Evolutionary conservation across 2,888 invertebrate genomes (phyloP), one percentile per base, ranked within the genome.

Genomic region (Phengaris alcon): DNA sequence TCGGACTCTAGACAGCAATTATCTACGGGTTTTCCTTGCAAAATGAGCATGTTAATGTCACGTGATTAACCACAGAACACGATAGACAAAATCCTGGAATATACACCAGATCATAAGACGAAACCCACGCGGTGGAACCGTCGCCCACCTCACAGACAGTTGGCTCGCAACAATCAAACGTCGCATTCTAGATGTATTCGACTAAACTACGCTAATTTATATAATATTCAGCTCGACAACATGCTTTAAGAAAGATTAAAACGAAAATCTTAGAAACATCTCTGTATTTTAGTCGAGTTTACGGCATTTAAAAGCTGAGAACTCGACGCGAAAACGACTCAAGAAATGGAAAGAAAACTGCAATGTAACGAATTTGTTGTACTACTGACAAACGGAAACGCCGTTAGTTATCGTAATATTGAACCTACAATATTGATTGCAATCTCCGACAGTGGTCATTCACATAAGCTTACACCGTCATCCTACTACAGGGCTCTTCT

Each of bases 121-220:
- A 64, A 64, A 35, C 64, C 64, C 64, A 64, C 64, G 64, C 64
- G 64, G 64, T 12, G 15, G 64, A 22, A 64, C 64, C 64, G 35
- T 70, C 70, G 70, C 70, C 70, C 70, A 70, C 70, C 70, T 51
- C 35, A 13, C 72, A 51, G 72, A 72, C 72, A 72, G 72, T 72
- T 54, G 72, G 72, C 72, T 72, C 72, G 72, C 72, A 72, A 72
- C 54, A 72, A 72, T 72, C 72, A 72, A 51, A 72, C 72, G 54
- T 72, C 72, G 51, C 72, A 22, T 35, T 72, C 72, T 22, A 72
- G 52, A 52, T 72, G 72, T 72, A 35, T 35, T 6, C 68, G 12
- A 10, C 22, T 52, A 54, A 51, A 72, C 35, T 54, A 54, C 51
- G 15, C 52, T 72, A 35, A 35, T 72, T 72, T 72, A 72, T 72